Evolutionary conservation across 2,113 vertebrate genomes (phyloP), one percentile per base, ranked within the genome.

Genomic region (Australoheros scitulus): DNA sequence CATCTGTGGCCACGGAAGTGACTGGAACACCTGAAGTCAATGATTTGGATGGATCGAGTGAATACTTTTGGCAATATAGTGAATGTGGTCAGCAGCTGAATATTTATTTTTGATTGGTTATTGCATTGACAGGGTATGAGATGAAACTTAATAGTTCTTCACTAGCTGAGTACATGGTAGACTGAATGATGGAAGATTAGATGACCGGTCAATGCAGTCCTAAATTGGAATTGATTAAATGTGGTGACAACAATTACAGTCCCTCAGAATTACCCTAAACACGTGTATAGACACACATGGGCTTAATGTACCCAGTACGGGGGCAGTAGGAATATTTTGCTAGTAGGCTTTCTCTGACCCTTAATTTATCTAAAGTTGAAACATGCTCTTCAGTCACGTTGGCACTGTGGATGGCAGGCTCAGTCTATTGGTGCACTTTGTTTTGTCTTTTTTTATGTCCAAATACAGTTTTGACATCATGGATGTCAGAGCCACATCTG

Each of bases 141-240:
- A 41, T 20, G 22, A n/a, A 14, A 64, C 70, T 56, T 38, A 47
- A 52, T n/a, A 38, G 34, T 22, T 64, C 59, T 57, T 76, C 32
- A 55, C 41, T 9, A 59, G 56, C 29, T 77, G 43, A 61, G 32
- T 18, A 38, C 61, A 80, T 5, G 0, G 38, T 65, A 24, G 60
- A 85, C 68, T 52, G 50, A 61, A 29, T 59, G 52, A 74, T 64
- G 59, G 17, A 43, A 8, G 14, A 41, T 29, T 82, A 22, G 41
- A 65, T 11, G 7, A 52, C 9, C 9, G 65, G 50, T 87, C 80
- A 34, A 82, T 87, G 65, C 17, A 32, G 7, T 63, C 79, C 65
- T 70, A 82, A 65, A 79, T 64, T 87, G 65, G 65, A 65, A 82
- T 82, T 52, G 76, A 82, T 58, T 74, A 41, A 65, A 76, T 78